Base-by-base conservation (phyloP, 2,113 vertebrate species). In the Carassius auratus region DNA sequence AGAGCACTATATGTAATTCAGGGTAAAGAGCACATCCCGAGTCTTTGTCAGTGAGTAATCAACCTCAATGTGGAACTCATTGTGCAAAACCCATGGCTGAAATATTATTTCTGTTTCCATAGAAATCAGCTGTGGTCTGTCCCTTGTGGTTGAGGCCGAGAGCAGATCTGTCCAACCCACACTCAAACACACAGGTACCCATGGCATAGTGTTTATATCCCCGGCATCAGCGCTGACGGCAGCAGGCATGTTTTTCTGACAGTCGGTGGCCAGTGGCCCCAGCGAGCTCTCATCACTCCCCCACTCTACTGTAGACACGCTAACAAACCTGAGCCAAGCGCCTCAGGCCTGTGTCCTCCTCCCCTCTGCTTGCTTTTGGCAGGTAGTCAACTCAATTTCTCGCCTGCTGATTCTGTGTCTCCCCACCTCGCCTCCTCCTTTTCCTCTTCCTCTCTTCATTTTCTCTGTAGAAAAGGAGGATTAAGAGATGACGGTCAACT, bases 51-150 rank as follows among this genome's bases (percentile, higher is more conserved):
- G 19, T 42, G 55, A 38, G 62, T 68, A 52, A 69, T 78, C 33
- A 45, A 57, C 23, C 66, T 52, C 77, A 80, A 26, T 14, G 36
- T 59, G 83, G 73, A 76, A 62, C 69, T 42, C 48, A 85, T 9
- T 38, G 38, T 55, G 21, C 42, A 59, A 52, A 73, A 33, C 36
- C 68, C 57, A 78, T 59, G 17, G 50, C 66, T 81, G 55, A 81
- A 86, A 86, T 86, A 86, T 86, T 81, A 75, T 86, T 86, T 79
- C 77, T 57, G 85, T 86, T 86, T 61, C 77, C 85, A 86, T 86
- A 38, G 85, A 45, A 64, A 81, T 30, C 66, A 45, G 71, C 82
- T 55, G 21, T 83, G 57, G 52, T 79, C 50, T 77, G 45, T 80
- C 78, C 57, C 45, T 84, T 81, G 74, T 76, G 77, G 77, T 75